Evolutionary conservation across 2,888 invertebrate genomes (phyloP).

Genomic region (Ptychoptera contaminata): DNA sequence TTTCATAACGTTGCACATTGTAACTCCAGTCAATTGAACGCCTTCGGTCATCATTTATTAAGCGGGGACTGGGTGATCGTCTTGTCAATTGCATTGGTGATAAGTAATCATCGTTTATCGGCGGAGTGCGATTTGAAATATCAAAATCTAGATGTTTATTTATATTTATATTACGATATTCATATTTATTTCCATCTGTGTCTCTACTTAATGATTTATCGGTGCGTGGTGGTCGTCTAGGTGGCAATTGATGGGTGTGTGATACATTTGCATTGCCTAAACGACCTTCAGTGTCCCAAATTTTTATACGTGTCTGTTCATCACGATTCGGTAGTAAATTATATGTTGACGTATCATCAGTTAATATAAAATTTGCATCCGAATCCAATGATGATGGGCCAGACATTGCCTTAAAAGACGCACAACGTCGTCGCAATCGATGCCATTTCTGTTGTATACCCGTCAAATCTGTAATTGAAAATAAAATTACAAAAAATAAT

Average conservation of each 20-base stretch:
- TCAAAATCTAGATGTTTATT: conserved; percentile 2
- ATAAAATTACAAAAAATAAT: neutral
- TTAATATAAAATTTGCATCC: conserved; percentile 10
- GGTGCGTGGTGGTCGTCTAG: no score
- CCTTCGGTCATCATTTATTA: conserved; percentile 2
- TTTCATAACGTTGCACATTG: conserved; percentile 5
- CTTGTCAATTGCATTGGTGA: conserved; percentile 6
- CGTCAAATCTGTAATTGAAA: conserved; percentile 8
- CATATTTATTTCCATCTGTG: conserved; percentile 5
- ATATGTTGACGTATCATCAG: conserved; percentile 8
- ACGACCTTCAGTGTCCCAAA: no score
- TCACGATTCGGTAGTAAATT: neutral
- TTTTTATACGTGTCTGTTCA: no score
- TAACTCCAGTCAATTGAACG: conserved; percentile 5
- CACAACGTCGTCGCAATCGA: conserved; percentile 51
- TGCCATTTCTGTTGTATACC: conserved; percentile 56
- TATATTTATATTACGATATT: conserved; percentile 7
- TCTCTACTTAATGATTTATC: no score
- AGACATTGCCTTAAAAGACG: conserved; percentile 33
- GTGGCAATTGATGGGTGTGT: no score
- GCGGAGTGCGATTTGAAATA: conserved; percentile 4
- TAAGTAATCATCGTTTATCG: conserved; percentile 9
- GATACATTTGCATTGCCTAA: no score
- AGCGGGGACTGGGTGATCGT: conserved; percentile 1
- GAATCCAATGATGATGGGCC: conserved; percentile 35